Evolutionary conservation across 2,797 vertebrate genomes (phyloP), one percentile per base, ranked within the genome.

Genomic region (Vireo griseus): DNA sequence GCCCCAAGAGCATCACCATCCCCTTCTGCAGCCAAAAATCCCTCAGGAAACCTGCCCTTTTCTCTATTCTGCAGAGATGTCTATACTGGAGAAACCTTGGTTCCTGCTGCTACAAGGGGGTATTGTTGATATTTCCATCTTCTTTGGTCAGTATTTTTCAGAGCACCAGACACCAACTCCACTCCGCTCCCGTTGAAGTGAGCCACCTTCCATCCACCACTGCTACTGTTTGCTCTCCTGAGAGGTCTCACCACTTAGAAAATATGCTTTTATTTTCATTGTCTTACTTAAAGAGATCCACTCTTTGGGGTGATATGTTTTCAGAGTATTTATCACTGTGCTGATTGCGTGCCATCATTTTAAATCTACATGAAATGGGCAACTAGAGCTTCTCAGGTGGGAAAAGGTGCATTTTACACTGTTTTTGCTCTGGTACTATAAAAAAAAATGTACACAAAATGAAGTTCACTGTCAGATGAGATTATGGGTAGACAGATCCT

Each of bases 151-250:
- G 50, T 24, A 37, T 14, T 86, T 76, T 72, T 71, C 40, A 69
- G 72, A 69, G 48, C 76, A 86, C 6, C 25, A 58, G 35, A 18
- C 52, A 72, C 13, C n/a, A 83, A 17, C 16, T 63, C 35, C 0
- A 0, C 16, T 51, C 62, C 0, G 0, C 6, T 75, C 47, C 16
- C 1, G 0, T 3, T 13, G 24, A 65, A 79, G 18, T 35, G 42
- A 90, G 39, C n/a, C 50, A 24, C 42, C 37, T 78, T 54, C 31
- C 24, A 61, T 33, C 39, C 54, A 26, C 47, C 42, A 6, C 6
- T 79, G 25, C 40, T 40, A 20, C 44, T 28, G 6, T 25, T 58
- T 86, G 13, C 22, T 67, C 65, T 88, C 37, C 13, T 69, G 57
- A 73, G 35, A 80, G 40, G 37, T 47, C 35, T 62, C 51, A 66